Conservation (phyloP, 2,888 invertebrate genomes). For the Drosophila lacicola region DNA sequence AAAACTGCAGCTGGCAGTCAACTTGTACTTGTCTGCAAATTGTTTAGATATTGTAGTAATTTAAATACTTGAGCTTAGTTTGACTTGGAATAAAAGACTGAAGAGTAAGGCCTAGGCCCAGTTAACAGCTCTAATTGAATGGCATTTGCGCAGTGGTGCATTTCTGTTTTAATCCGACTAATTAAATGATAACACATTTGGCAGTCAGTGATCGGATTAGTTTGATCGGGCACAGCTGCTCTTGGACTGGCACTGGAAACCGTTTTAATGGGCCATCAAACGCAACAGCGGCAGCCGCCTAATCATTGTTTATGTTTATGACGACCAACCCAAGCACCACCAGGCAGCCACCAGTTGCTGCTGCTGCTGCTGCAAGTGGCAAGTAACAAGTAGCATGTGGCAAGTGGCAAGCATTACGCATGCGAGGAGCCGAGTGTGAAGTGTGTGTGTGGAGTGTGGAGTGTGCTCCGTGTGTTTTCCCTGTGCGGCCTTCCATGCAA, state of each 20-base stretch:
- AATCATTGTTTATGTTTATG: slow-evolving; percentile 78
- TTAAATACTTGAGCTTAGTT: no score
- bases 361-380: slow-evolving; percentile 11
- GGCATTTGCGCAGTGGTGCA: slow-evolving; percentile 14
- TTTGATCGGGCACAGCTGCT: neutral
- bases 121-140: slow-evolving; percentile 6
- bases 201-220: neutral
- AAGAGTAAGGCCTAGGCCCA: no score
- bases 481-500: slow-evolving; percentile 54
- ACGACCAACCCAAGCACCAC: slow-evolving; percentile 25
- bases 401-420: slow-evolving; percentile 42
- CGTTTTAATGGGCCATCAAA: slow-evolving; percentile 72
- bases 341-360: slow-evolving; percentile 6
- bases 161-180: slow-evolving; percentile 34
- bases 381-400: slow-evolving; percentile 29
- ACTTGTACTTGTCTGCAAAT: no score
- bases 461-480: slow-evolving; percentile 11
- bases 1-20: no score
- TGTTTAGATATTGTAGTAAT: no score
- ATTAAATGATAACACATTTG: slow-evolving; percentile 45
- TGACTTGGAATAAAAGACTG: neutral
- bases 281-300: slow-evolving; percentile 50
- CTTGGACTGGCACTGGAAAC: slow-evolving; percentile 44
- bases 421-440: slow-evolving; percentile 23
- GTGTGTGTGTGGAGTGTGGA: slow-evolving; percentile 4